Evolutionary conservation across 2,113 vertebrate species (phyloP), one percentile per base, ranked within the genome.

Genomic region (Casuarius casuarius): DNA sequence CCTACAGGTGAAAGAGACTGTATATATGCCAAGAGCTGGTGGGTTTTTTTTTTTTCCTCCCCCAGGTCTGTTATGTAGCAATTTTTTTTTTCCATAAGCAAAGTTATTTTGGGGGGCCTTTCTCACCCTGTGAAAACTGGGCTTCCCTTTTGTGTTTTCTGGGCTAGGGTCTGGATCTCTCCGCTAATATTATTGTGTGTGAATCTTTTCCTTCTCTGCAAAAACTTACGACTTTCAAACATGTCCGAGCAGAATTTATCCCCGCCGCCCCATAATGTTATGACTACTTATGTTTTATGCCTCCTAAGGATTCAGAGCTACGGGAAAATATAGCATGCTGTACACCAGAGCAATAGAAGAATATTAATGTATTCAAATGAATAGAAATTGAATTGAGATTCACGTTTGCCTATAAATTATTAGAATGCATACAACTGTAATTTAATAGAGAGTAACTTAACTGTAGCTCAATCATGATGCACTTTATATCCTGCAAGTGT

Each of bases 401-500:
- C 12, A 40, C 51, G 76, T 87, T 66, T 93, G 75, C 71, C 84
- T 85, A 78, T 96, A 95, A 96, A 95, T 97, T 95, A 79, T 91
- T 96, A 92, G 90, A 97, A 97, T 94, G 62, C 91, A 72, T 74
- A 78, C 66, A 95, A 97, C 46, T 63, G 38, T 95, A 97, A 83
- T 91, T 97, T 97, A 97, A 96, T 95, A 93, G 85, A 90, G 85
- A 65, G 10, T 83, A 73, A 82, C 81, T 98, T 97, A 44, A 97
- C 88, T 94, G 92, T 94, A 94, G 87, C 54, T 91, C 66, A 15
- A 66, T 79, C 76, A 76, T 92, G 78, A 33, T 18, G 7, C 75
- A 71, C 49, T 93, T 78, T 80, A 58, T 42, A 92, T 96, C 73
- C 94, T 95, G 84, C 8, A 29, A 87, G 80, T 26, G 15, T 91